These are phyloP conservation scores for Mesitornis unicolor DNA, from an alignment of 2,113 vertebrate species.

Conservation along the genomic window DNA sequence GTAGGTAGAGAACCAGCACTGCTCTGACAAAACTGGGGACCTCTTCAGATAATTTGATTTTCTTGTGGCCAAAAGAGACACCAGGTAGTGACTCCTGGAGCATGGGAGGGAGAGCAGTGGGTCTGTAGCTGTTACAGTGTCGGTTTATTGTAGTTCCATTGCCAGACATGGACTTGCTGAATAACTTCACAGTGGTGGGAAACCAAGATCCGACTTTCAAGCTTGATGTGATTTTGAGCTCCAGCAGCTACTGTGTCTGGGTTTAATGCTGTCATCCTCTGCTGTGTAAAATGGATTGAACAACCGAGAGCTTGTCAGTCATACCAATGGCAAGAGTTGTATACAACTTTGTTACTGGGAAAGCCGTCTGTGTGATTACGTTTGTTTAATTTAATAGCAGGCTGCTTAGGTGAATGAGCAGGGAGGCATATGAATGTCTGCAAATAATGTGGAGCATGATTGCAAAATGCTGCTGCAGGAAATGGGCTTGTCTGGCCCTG, in stretches of 20 bases:
- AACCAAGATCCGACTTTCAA: neutral
- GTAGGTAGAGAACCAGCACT: neutral
- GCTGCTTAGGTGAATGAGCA: slow-evolving; percentile 40
- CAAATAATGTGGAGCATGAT: neutral
- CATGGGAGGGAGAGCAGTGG: neutral
- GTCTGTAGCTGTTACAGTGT: neutral
- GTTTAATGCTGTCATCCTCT: neutral
- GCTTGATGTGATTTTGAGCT: neutral
- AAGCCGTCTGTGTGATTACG: slow-evolving; percentile 15
- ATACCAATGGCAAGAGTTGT: neutral
- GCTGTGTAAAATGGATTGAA: neutral
- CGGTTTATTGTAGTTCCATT: neutral
- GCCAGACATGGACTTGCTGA: neutral
- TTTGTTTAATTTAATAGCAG: slow-evolving; percentile 40
- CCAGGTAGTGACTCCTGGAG: neutral
- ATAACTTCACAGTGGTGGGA: neutral
- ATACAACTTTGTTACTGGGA: neutral
- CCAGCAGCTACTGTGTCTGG: neutral
- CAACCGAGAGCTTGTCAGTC: neutral
- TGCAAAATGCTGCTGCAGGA: neutral
- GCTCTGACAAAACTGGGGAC: neutral
- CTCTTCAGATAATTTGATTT: neutral
- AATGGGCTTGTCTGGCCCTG: neutral
- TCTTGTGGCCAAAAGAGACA: neutral
- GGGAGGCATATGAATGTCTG: slow-evolving; percentile 1